Evolutionary conservation across 2,888 invertebrate species (phyloP).

Genomic region (Agrochola lychnidis): DNA sequence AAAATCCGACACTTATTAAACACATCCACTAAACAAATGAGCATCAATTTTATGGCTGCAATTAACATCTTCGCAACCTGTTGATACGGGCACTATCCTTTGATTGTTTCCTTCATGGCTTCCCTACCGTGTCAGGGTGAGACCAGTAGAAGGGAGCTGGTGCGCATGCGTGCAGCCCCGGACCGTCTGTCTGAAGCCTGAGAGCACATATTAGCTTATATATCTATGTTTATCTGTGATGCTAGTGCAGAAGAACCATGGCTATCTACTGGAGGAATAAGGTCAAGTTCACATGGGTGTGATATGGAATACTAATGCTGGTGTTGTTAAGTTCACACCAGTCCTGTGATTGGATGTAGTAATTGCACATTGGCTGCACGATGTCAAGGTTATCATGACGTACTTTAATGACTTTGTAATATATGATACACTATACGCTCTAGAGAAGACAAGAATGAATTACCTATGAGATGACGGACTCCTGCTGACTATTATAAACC

Average conservation of each 20-base stretch:
- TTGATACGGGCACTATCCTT: constrained; percentile 62
- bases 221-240: constrained; percentile 44
- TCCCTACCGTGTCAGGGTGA: constrained; percentile 62
- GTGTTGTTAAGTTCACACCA: not conserved
- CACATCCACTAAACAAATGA: constrained; percentile 12
- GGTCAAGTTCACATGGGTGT: constrained; percentile 44
- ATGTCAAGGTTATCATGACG: not conserved
- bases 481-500: not conserved
- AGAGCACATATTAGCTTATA: constrained; percentile 57
- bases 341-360: not conserved
- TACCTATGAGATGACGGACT: not conserved
- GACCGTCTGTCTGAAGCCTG: constrained; percentile 64
- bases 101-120: constrained; percentile 31
- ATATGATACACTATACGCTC: not conserved
- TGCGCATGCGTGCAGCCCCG: constrained; percentile 66
- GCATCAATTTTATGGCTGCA: constrained; percentile 34
- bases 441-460: not conserved
- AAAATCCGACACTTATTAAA: not conserved
- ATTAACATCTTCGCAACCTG: constrained; percentile 67
- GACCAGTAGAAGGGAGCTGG: constrained; percentile 51
- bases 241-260: constrained; percentile 38
- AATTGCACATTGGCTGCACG: not conserved
- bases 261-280: constrained; percentile 15
- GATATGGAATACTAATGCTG: constrained; percentile 8
- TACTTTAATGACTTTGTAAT: not conserved